A percentile compares a stretch with the other conserved stretches of the same genome.
Conservation (phyloP, 2,113 vertebrate species). For the Chrysemys picta region DNA sequence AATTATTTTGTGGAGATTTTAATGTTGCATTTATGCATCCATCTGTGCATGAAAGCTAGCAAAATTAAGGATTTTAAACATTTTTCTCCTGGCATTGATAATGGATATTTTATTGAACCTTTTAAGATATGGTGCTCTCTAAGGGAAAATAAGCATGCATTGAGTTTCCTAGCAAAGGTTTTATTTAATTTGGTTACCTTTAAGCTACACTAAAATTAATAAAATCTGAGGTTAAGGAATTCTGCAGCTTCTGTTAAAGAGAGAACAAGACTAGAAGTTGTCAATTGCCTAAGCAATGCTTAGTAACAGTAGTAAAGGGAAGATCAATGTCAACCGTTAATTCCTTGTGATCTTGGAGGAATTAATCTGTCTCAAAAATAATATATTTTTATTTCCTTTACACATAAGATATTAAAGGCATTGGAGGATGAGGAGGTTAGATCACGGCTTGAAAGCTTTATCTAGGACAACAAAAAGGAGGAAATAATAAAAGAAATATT, state of each 20-base stretch:
- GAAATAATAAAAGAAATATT: neutral
- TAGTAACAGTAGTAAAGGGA: neutral
- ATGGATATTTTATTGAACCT: neutral
- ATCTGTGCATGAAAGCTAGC: neutral
- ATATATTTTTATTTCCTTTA: neutral
- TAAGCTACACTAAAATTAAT: neutral
- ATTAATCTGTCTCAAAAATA: neutral
- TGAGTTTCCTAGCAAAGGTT: neutral
- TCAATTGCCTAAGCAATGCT: neutral
- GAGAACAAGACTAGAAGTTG: neutral
- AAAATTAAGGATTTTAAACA: constrained; percentile 23
- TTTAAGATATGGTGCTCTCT: neutral
- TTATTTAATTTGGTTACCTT: neutral
- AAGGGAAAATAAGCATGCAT: neutral
- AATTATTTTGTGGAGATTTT: neutral
- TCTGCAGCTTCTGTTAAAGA: neutral
- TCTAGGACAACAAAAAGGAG: neutral
- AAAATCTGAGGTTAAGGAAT: neutral
- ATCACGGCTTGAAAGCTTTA: neutral
- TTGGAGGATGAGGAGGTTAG: neutral
- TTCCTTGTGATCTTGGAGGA: neutral
- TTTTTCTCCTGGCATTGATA: neutral
- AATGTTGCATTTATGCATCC: neutral
- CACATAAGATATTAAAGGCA: neutral
- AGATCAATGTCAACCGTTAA: neutral